Base-by-base conservation (phyloP, 2,797 vertebrate genomes). In the Erithacus rubecula region DNA sequence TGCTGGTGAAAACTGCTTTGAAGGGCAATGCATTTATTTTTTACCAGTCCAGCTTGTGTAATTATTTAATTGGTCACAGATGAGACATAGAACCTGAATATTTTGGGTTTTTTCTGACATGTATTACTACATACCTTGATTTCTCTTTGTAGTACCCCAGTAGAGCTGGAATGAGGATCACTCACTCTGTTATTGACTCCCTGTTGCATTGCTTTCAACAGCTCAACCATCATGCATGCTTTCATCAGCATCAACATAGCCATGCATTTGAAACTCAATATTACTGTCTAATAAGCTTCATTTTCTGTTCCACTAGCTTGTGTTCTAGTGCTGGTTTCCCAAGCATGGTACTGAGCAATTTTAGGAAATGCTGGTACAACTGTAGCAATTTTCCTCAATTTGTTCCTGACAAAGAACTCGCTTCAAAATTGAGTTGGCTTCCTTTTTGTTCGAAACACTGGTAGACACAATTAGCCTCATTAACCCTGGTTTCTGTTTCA, bases 391-490 rank as follows among this genome's bases (percentile, higher is more conserved):
- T 97, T 90, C 96, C 69, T 91, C 96, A 97, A 97, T 98, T 98
- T 97, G 97, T 96, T 97, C 91, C 94, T 97, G 96, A 98, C 97
- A 98, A 97, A 97, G 96, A 95, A 96, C 87, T 97, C 21, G 59
- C 94, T 96, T 97, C 89, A 94, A 97, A 98, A 98, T 96, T 93
- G 95, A 97, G 96, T 96, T 98, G 97, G 97, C 97, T 98, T 97
- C 95, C 96, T 97, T 95, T 98, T 96, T 97, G 95, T 97, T 97
- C 0, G 11, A 95, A 98, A 96, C 95, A 95, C 95, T 97, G 95
- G 97, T 98, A 98, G 98, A 98, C 97, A 97, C 96, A 98, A 98
- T 98, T 98, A 98, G 97, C 98, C 97, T 98, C 97, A 98, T 98
- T 98, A 98, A 98, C 98, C 98, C 92, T 86, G 69, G 92, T 97